These are phyloP conservation scores for Cerastis rubricosa DNA, from an alignment of 2,888 invertebrate species.

Conservation along the genomic window DNA sequence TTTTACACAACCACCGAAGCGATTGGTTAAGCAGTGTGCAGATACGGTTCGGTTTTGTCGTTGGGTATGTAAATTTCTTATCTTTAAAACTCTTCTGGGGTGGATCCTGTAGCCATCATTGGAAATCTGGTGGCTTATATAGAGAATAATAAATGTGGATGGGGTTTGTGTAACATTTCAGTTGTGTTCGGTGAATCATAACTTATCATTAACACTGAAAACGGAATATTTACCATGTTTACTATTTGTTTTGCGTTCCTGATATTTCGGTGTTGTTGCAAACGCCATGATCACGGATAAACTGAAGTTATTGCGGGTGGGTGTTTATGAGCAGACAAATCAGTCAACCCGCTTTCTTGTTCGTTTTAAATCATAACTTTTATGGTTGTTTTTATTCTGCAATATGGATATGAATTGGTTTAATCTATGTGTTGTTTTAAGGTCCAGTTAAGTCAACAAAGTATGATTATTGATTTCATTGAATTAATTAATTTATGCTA, in stretches of 20 bases:
- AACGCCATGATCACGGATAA: too few relatives aligned
- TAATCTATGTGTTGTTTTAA: neutral
- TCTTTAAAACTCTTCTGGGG: conserved; percentile 42
- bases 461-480: neutral
- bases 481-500: neutral
- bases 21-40: conserved; percentile 62
- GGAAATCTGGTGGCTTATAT: conserved; percentile 12
- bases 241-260: too few relatives aligned
- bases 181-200: neutral
- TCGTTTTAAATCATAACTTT: too few relatives aligned
- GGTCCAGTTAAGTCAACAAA: neutral
- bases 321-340: too few relatives aligned
- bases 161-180: too few relatives aligned
- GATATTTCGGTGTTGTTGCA: too few relatives aligned
- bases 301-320: too few relatives aligned
- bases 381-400: neutral
- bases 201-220: too few relatives aligned
- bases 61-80: conserved; percentile 65
- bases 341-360: too few relatives aligned
- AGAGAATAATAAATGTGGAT: conserved; percentile 11
- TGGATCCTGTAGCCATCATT: conserved; percentile 11
- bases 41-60: conserved; percentile 56
- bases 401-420: neutral
- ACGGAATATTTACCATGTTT: too few relatives aligned
- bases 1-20: conserved; percentile 80